These are phyloP conservation scores for Lates calcarifer DNA, from an alignment of 2,113 vertebrate genomes.

Conservation along the genomic window DNA sequence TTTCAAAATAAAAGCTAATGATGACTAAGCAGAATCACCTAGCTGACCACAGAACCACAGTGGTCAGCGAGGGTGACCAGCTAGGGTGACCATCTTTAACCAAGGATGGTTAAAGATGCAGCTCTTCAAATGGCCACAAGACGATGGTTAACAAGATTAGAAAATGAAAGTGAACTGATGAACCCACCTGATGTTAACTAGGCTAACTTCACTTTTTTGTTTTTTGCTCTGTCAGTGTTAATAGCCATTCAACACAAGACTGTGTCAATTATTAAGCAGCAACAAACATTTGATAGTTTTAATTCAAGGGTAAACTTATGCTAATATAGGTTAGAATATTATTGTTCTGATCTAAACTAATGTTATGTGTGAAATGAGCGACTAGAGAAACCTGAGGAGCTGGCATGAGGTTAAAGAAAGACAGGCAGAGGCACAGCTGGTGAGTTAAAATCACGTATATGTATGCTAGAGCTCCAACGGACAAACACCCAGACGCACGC, in stretches of 20 bases:
- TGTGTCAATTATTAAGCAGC: background rate
- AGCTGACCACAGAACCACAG: too few relatives aligned
- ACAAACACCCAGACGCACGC: slow-evolving; percentile 20
- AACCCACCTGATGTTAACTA: too few relatives aligned
- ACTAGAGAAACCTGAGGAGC: background rate
- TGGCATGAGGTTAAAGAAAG: slow-evolving; percentile 1
- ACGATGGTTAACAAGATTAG: too few relatives aligned
- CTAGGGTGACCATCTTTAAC: too few relatives aligned
- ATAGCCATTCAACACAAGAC: background rate
- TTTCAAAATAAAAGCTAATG: too few relatives aligned
- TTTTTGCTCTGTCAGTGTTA: background rate
- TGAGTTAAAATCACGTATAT: background rate
- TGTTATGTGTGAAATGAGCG: background rate
- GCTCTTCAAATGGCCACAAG: too few relatives aligned
- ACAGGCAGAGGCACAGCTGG: slow-evolving; percentile 37
- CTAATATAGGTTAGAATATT: background rate
- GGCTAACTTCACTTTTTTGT: too few relatives aligned
- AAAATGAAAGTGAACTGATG: too few relatives aligned
- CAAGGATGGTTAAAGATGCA: too few relatives aligned
- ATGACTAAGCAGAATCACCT: too few relatives aligned
- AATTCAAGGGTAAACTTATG: background rate
- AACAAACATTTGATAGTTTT: background rate
- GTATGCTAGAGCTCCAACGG: background rate
- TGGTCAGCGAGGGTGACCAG: too few relatives aligned
- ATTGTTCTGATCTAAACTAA: slow-evolving; percentile 21